Evolutionary conservation across 2,797 vertebrate genomes (phyloP).

Genomic region (Alauda arvensis): DNA sequence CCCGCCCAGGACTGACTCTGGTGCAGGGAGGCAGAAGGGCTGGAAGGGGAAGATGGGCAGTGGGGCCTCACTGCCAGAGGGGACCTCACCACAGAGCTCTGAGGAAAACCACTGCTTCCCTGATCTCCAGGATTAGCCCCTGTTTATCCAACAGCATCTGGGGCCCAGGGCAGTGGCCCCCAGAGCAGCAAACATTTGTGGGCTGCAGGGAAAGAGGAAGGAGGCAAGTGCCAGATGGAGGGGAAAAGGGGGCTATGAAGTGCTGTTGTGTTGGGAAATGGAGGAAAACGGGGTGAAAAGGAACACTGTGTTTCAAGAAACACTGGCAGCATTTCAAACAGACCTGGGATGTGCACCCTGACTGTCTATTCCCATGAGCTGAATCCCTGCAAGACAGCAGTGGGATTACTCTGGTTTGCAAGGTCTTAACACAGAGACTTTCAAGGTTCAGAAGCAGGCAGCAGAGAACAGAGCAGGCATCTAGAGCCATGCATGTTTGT

Average conservation of each 20-base stretch:
- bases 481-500: background rate
- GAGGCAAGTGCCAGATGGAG: background rate
- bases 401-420: background rate
- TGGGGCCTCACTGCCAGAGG: background rate
- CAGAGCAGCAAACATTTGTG: background rate
- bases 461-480: background rate
- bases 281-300: background rate
- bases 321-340: background rate
- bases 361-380: background rate
- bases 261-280: background rate
- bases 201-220: slow-evolving; percentile 16
- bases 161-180: background rate
- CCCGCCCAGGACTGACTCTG: background rate
- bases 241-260: background rate
- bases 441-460: background rate
- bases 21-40: background rate
- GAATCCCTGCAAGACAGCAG: background rate
- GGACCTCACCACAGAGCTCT: background rate
- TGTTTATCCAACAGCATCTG: background rate
- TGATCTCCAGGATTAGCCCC: background rate
- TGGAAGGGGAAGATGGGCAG: background rate
- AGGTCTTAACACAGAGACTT: background rate
- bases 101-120: background rate
- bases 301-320: background rate
- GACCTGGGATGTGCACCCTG: background rate